Percentiles rank a stretch among this genome's conserved stretches.
Evolutionary conservation across 2,888 invertebrate genomes (phyloP).

Genomic region (Troides oblongomaculatus): DNA sequence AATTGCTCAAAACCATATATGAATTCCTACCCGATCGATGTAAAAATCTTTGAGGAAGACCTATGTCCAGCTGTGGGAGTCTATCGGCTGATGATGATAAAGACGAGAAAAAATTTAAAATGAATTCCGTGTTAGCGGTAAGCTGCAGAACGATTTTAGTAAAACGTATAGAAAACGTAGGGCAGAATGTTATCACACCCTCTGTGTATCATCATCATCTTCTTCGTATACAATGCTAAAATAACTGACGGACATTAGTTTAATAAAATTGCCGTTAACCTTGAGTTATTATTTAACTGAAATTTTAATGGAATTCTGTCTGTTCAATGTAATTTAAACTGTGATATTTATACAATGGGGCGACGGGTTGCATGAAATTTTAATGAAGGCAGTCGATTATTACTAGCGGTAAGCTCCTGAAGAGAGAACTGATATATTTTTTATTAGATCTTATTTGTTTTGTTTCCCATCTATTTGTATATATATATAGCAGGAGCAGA

Average conservation of each 20-base stretch:
- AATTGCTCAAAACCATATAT: too few relatives aligned
- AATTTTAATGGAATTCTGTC: neutral
- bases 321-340: neutral
- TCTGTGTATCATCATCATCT: neutral
- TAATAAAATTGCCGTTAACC: neutral
- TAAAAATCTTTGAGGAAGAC: too few relatives aligned
- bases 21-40: too few relatives aligned
- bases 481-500: too few relatives aligned
- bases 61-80: too few relatives aligned
- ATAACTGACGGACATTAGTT: neutral
- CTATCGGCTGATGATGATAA: neutral
- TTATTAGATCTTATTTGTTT: neutral
- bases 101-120: neutral
- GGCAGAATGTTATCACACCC: neutral
- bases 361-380: conserved; percentile 2
- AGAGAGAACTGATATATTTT: neutral
- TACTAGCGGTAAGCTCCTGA: neutral
- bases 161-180: neutral
- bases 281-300: neutral
- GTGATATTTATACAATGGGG: neutral
- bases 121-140: neutral
- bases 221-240: neutral
- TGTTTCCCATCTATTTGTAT: neutral
- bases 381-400: neutral
- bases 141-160: neutral